phyloP scores from a whole-genome alignment of 2,888 invertebrate species.

The Panorpa germanica region DNA sequence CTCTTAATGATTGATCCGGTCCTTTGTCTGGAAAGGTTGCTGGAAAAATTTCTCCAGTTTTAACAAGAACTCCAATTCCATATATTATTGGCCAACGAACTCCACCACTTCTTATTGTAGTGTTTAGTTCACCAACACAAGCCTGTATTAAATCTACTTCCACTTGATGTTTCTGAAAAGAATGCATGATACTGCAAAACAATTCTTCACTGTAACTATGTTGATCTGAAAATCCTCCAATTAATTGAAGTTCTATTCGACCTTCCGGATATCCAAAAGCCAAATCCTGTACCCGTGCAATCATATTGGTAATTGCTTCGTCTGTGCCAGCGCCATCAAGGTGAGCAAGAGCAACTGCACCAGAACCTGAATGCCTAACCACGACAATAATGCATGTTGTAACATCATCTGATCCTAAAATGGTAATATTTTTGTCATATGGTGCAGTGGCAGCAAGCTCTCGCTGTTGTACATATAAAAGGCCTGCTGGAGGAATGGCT shows the following conservation, averaged over 20 bases:
- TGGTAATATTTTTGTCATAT: constrained; percentile 80
- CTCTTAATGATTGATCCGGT: constrained; percentile 66
- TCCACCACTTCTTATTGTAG: constrained; percentile 53
- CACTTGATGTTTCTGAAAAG: constrained; percentile 72
- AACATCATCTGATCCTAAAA: constrained; percentile 84
- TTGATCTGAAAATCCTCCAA: constrained; percentile 81
- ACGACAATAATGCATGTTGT: constrained; percentile 89
- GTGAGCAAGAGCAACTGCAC: constrained; percentile 72
- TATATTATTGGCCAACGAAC: constrained; percentile 77
- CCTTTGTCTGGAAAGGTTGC: constrained; percentile 84
- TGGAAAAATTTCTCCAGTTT: constrained; percentile 86
- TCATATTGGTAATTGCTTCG: constrained; percentile 67
- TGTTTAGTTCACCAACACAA: constrained; percentile 83
- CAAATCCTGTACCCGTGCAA: constrained; percentile 69
- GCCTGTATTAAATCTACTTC: constrained; percentile 81
- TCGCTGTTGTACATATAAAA: constrained; percentile 77
- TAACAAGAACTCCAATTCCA: constrained; percentile 76
- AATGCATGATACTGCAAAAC: constrained; percentile 78
- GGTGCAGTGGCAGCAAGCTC: constrained; percentile 83
- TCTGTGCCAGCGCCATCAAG: constrained; percentile 70
- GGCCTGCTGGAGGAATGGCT: constrained; percentile 65
- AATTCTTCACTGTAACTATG: constrained; percentile 76
- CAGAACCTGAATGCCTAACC: constrained; percentile 82
- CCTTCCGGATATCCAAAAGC: constrained; percentile 76
- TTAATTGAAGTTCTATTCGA: constrained; percentile 72